Evolutionary conservation across 2,113 vertebrate species (phyloP).

Genomic region (Melierax canorus): DNA sequence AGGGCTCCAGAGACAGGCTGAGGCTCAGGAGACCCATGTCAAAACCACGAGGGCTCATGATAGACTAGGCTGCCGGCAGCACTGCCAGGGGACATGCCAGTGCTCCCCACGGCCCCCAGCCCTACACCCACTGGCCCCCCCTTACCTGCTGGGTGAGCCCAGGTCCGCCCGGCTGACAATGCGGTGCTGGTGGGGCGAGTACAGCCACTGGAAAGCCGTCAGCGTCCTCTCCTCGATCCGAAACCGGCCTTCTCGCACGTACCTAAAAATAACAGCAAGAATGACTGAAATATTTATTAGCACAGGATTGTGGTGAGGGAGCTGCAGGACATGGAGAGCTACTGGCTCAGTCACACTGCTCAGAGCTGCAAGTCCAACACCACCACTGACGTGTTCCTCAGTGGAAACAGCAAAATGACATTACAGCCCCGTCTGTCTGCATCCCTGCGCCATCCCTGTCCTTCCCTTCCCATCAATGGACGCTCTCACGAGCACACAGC

Average conservation of each 20-base stretch:
- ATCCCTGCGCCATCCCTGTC: accelerated
- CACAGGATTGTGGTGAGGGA: not conserved
- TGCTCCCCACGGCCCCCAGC: accelerated
- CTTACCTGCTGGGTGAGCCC: constrained; percentile 70
- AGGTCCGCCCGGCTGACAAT: constrained; percentile 72
- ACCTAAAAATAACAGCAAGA: constrained; percentile 61
- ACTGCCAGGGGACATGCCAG: not conserved
- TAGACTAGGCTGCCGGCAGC: not conserved
- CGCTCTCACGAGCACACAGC: accelerated
- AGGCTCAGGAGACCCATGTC: not conserved
- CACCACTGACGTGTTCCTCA: accelerated
- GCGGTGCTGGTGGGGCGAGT: constrained; percentile 75
- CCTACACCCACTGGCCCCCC: accelerated
- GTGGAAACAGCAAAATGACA: accelerated
- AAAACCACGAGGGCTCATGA: accelerated
- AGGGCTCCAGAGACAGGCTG: not conserved
- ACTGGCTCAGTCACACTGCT: not conserved
- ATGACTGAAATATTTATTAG: constrained; percentile 31
- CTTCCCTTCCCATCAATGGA: not conserved
- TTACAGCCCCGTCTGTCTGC: accelerated
- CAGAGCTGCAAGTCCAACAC: accelerated
- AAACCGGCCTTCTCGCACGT: constrained; percentile 75
- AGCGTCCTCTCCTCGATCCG: constrained; percentile 77
- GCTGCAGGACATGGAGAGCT: not conserved
- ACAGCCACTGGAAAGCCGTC: constrained; percentile 79